Percentiles rank a stretch among this genome's conserved stretches.
Evolutionary conservation across 2,888 invertebrate genomes (phyloP).

Genomic region (Gymnocheta viridis): DNA sequence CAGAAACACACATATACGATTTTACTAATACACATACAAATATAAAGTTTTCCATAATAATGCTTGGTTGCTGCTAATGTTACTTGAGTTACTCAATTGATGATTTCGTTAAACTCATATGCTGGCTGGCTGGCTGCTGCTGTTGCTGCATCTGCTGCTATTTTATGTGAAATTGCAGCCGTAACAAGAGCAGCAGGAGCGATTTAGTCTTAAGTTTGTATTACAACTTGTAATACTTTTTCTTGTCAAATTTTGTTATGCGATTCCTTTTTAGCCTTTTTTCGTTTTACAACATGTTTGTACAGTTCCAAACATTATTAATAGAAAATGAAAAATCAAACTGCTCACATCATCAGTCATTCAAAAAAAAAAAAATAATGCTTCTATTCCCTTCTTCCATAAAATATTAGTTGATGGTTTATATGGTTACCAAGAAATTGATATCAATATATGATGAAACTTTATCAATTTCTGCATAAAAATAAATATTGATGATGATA

Average conservation of each 20-base stretch:
- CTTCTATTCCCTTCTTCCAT: neutral
- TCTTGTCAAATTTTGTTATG: constrained; percentile 19
- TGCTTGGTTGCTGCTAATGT: neutral
- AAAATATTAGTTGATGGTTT: constrained; percentile 26
- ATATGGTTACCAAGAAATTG: constrained; percentile 58
- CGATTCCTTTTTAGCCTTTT: neutral
- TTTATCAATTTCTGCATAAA: constrained; percentile 61
- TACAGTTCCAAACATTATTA: constrained; percentile 9
- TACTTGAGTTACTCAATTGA: constrained; percentile 45
- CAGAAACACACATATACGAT: neutral
- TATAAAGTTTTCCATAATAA: constrained; percentile 62
- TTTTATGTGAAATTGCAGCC: neutral
- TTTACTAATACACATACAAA: neutral
- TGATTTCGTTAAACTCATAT: constrained; percentile 51
- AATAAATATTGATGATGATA: constrained; percentile 51
- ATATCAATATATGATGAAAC: constrained; percentile 62
- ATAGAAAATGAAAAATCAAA: constrained; percentile 31
- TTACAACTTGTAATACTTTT: constrained; percentile 17
- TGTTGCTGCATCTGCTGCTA: too few species aligned
- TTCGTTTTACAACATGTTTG: neutral
- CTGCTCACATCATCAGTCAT: too few species aligned
- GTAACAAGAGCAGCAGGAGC: neutral
- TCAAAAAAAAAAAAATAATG: neutral
- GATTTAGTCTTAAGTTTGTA: constrained; percentile 7
- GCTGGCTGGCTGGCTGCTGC: too few species aligned